Evolutionary conservation across 2,888 invertebrate species (phyloP).

Genomic region (Dasysyrphus tricinctus): DNA sequence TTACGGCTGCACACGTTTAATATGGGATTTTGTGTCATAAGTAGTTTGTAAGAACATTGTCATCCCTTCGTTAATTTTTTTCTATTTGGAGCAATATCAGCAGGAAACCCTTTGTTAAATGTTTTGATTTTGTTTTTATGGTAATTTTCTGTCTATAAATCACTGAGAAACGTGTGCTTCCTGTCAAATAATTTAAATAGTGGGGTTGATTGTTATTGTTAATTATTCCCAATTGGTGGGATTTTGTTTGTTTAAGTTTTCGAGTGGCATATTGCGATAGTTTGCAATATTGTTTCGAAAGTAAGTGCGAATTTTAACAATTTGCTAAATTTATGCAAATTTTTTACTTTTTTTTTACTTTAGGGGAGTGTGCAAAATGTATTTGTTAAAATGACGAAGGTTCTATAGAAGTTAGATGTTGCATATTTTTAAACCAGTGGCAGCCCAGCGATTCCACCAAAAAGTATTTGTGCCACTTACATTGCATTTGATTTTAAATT

Average conservation of each 20-base stretch:
- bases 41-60: slow-evolving; percentile 68
- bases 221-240: slow-evolving; percentile 44
- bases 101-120: slow-evolving; percentile 2
- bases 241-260: neutral
- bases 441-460: too few relatives aligned
- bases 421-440: neutral
- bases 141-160: slow-evolving; percentile 76
- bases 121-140: slow-evolving; percentile 69
- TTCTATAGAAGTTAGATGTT: neutral
- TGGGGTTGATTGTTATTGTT: slow-evolving; percentile 54
- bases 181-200: slow-evolving; percentile 77
- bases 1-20: slow-evolving; percentile 51
- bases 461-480: too few relatives aligned
- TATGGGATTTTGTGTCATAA: slow-evolving; percentile 57
- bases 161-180: slow-evolving; percentile 81
- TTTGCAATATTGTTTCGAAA: slow-evolving; percentile 26
- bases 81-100: slow-evolving; percentile 55
- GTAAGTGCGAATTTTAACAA: slow-evolving; percentile 52
- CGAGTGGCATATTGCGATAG: slow-evolving; percentile 2
- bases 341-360: too few relatives aligned
- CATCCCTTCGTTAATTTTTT: slow-evolving; percentile 55
- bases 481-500: too few relatives aligned
- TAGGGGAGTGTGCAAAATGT: neutral
- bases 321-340: slow-evolving; percentile 48
- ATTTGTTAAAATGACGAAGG: neutral